A percentile compares a stretch with the other conserved stretches of the same genome.
Conservation (phyloP, 1,140 invertebrate genomes). For the Doryteuthis pealeii region DNA sequence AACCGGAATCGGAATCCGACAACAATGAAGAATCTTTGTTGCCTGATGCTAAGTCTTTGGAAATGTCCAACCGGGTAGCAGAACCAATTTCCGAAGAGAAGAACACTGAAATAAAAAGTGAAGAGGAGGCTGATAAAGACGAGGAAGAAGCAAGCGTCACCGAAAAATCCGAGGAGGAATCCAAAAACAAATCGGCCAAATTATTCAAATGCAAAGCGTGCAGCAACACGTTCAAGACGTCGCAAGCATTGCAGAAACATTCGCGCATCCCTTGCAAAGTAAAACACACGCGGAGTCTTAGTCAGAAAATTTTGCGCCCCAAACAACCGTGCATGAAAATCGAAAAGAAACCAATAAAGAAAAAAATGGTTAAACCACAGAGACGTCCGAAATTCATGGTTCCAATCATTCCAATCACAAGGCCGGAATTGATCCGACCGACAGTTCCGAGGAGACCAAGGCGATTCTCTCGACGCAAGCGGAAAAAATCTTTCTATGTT, state of each 20-base stretch:
- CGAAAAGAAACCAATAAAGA: constrained; percentile 9
- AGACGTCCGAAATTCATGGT: constrained; percentile 2
- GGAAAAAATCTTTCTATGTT: background rate
- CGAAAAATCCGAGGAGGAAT: background rate
- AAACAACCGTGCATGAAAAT: background rate
- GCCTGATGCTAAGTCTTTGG: no score
- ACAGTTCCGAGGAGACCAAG: background rate
- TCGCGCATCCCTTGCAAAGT: constrained; percentile 7
- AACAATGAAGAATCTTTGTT: no score
- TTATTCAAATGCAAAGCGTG: constrained; percentile 2
- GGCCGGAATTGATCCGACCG: background rate
- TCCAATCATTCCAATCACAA: background rate
- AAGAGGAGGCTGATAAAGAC: no score
- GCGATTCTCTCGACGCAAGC: constrained; percentile 1
- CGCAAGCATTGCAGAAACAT: background rate
- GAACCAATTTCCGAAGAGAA: no score
- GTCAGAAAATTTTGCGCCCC: constrained; percentile 6
- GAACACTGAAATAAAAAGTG: no score
- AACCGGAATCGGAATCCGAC: no score
- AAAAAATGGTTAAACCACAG: background rate
- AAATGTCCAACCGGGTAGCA: no score
- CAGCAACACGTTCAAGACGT: background rate
- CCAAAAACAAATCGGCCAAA: background rate
- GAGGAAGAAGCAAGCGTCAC: no score
- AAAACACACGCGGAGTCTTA: background rate